Evolutionary conservation across 2,888 invertebrate genomes (phyloP).

Genomic region (Girardia tigrina): DNA sequence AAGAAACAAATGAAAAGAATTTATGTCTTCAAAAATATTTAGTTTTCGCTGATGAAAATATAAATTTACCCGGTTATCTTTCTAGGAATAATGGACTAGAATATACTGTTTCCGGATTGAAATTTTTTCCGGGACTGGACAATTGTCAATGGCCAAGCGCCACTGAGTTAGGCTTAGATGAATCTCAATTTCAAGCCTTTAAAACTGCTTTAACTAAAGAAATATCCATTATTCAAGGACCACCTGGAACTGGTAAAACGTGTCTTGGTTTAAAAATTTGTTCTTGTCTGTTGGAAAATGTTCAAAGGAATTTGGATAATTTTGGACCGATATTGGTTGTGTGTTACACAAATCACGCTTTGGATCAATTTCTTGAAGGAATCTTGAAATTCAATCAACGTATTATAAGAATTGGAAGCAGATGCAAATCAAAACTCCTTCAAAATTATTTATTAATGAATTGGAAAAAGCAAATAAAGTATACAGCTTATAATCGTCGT

Average conservation of each 20-base stretch:
- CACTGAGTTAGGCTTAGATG: constrained; percentile 41
- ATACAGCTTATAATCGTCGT: too few species aligned
- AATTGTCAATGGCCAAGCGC: constrained; percentile 41
- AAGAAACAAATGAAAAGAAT: neutral
- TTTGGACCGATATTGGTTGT: constrained; percentile 60
- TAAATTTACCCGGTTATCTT: constrained; percentile 27
- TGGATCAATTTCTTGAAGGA: constrained; percentile 69
- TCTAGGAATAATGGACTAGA: neutral
- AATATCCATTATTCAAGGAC: constrained; percentile 44
- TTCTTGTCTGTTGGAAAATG: constrained; percentile 57
- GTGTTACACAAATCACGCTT: constrained; percentile 70
- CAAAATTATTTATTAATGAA: neutral
- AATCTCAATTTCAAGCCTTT: constrained; percentile 43
- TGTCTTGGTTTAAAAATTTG: constrained; percentile 40
- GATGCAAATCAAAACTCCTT: constrained; percentile 34
- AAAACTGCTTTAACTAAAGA: constrained; percentile 43
- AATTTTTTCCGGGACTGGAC: constrained; percentile 25
- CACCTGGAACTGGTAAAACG: constrained; percentile 39
- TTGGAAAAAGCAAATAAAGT: too few species aligned
- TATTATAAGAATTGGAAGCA: constrained; percentile 39
- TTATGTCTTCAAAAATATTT: constrained; percentile 19
- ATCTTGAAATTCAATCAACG: constrained; percentile 34
- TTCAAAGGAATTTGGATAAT: constrained; percentile 41
- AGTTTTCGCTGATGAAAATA: constrained; percentile 5
- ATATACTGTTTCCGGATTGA: neutral